Base-by-base conservation (phyloP, 2,888 invertebrate species). In the Ochropleura leucogaster region DNA sequence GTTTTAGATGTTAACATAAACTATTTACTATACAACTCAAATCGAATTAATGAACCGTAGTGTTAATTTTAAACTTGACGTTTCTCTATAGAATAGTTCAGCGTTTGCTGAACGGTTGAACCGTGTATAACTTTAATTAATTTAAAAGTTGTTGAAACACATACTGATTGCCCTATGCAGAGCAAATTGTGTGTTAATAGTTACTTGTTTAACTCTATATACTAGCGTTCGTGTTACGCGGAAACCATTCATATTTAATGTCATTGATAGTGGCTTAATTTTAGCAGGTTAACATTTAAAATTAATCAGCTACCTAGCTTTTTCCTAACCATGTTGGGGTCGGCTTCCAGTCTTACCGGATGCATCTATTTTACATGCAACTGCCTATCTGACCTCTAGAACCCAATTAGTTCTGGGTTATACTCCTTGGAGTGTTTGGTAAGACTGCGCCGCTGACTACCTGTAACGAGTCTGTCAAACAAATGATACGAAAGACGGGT, bases 81-180 rank as follows among this genome's bases (percentile, higher is more conserved):
- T 20, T 72, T 55, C 44, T 44, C 30, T 4, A 46, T 16, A 1
- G 49, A 46, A 14, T 12, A 63, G 55, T 20, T 51, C 16, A 46
- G 63, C 20, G 49, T 66, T 49, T 60, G 62, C 9, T 7, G 12
- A 8, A 47, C 9, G 47, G 53, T 63, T 44, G n/a, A 74, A 57
- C 40, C 20, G 40, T n/a, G 62, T 44, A 8, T 4, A 47, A 51
- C 9, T 66, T 69, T 63, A 77, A 63, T 83, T 57, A 42, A 69
- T 63, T 62, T 67, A 44, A 47, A 55, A 60, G 53, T 62, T 42
- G 53, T 44, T 70, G 10, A 18, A 53, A 53, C 30, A 12, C 10
- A 20, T 16, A 42, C 16, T 67, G 70, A 79, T 79, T 83, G 30
- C 30, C 10, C 4, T 67, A 63, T 77, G 63, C 62, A 70, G 18